These are phyloP conservation scores for Anabas testudineus DNA, from an alignment of 2,797 vertebrate genomes.

Conservation along the genomic window DNA sequence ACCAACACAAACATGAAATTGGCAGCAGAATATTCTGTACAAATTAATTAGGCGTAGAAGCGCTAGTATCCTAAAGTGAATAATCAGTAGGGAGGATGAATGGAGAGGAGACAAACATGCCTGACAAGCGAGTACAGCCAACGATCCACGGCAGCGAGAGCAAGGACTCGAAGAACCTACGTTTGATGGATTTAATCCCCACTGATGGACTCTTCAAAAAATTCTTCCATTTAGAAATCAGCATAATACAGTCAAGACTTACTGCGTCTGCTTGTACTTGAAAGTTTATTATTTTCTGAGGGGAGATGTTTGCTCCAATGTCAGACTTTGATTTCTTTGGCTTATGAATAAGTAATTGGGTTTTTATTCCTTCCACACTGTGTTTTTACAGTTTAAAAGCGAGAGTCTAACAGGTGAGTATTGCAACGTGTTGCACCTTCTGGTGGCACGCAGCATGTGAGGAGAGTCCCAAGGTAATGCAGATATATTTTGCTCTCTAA, in stretches of 20 bases:
- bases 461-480: neutral
- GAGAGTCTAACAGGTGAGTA: conserved; percentile 2
- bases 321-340: conserved; percentile 12
- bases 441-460: neutral
- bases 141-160: conserved; percentile 47
- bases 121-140: conserved; percentile 59
- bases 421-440: neutral
- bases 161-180: conserved; percentile 42
- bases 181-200: conserved; percentile 61
- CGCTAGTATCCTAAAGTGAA: conserved; percentile 64
- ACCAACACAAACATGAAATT: conserved; percentile 54
- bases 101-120: conserved; percentile 60
- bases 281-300: conserved; percentile 43
- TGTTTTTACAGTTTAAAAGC: conserved; percentile 11
- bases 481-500: conserved; percentile 22
- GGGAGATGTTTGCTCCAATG: conserved; percentile 10
- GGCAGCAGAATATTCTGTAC: conserved; percentile 60
- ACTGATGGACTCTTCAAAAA: conserved; percentile 54
- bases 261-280: conserved; percentile 33
- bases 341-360: conserved; percentile 13
- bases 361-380: conserved; percentile 3
- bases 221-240: conserved; percentile 48
- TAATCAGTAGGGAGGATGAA: conserved; percentile 64
- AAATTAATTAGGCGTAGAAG: conserved; percentile 67
- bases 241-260: conserved; percentile 50